phyloP scores from a whole-genome alignment of 2,113 vertebrate species.

The Spizaetus ornatus region DNA sequence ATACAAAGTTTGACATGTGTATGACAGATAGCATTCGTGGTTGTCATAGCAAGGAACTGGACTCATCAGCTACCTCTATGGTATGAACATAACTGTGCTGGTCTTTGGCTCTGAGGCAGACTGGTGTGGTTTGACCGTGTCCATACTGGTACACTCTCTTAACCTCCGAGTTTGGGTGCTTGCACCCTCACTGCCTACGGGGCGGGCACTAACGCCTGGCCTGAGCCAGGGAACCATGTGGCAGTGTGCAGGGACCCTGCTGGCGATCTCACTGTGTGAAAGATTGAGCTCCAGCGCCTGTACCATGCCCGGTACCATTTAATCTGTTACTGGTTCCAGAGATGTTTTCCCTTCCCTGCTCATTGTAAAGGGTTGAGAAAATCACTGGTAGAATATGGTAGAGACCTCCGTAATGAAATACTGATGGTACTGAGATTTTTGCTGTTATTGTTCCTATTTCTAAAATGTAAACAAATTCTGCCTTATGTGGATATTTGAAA shows the following conservation, averaged over 20 bases:
- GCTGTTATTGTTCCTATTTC: background rate
- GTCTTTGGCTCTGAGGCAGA: background rate
- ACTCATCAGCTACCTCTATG: background rate
- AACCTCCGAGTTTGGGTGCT: background rate
- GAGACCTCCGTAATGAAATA: background rate
- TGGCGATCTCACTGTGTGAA: background rate
- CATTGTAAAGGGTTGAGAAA: background rate
- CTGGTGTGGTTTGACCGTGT: background rate
- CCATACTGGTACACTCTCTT: background rate
- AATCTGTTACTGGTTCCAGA: background rate
- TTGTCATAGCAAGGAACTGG: slow-evolving; percentile 32
- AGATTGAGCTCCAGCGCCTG: background rate
- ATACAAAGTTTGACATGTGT: background rate
- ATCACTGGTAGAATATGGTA: background rate
- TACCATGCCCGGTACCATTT: accelerated
- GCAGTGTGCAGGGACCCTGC: background rate
- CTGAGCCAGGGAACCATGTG: background rate
- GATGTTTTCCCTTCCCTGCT: background rate
- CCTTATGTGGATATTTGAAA: background rate
- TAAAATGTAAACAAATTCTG: background rate
- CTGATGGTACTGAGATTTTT: background rate
- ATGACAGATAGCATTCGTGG: background rate
- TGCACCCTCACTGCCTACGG: background rate
- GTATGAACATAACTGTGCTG: background rate
- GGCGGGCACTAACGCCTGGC: background rate